Evolutionary conservation across 1,140 invertebrate genomes (phyloP).

Genomic region (Macrocentrus cingulum): DNA sequence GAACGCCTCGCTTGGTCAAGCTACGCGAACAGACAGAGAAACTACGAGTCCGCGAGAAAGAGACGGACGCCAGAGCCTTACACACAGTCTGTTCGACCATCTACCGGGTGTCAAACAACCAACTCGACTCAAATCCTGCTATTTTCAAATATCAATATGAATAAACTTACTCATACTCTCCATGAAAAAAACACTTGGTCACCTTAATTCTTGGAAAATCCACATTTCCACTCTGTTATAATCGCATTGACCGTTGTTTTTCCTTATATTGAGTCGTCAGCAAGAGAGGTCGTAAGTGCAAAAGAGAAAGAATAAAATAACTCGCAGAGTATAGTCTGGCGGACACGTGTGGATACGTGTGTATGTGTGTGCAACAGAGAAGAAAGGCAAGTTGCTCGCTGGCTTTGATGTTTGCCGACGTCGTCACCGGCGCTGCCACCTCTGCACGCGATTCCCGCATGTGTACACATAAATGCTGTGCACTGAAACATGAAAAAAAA

Average conservation of each 20-base stretch:
- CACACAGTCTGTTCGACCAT: constrained; percentile 17
- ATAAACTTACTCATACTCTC: not conserved
- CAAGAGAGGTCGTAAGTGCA: constrained; percentile 3
- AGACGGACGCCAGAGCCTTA: constrained; percentile 19
- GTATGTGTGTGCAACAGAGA: not conserved
- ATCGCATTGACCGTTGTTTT: not conserved
- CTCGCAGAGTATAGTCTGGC: not conserved
- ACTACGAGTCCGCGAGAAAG: constrained; percentile 14
- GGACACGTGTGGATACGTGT: not conserved
- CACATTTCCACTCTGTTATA: not conserved
- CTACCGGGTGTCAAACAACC: constrained; percentile 20
- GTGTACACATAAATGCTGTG: not conserved
- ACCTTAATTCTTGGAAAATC: no score
- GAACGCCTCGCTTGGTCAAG: constrained; percentile 50
- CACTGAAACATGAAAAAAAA: constrained; percentile 14
- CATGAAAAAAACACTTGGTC: not conserved
- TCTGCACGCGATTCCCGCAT: constrained; percentile 24
- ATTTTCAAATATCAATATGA: no score
- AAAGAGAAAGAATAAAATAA: constrained; percentile 17
- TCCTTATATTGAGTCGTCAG: constrained; percentile 14
- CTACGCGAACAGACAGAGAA: constrained; percentile 23
- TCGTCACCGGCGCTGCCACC: constrained; percentile 27
- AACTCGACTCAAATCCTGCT: not conserved
- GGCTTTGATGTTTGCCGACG: constrained; percentile 25
- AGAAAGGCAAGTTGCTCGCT: constrained; percentile 22